Conservation (phyloP, 2,888 invertebrate genomes). For the Caenorhabditis sp. region DNA sequence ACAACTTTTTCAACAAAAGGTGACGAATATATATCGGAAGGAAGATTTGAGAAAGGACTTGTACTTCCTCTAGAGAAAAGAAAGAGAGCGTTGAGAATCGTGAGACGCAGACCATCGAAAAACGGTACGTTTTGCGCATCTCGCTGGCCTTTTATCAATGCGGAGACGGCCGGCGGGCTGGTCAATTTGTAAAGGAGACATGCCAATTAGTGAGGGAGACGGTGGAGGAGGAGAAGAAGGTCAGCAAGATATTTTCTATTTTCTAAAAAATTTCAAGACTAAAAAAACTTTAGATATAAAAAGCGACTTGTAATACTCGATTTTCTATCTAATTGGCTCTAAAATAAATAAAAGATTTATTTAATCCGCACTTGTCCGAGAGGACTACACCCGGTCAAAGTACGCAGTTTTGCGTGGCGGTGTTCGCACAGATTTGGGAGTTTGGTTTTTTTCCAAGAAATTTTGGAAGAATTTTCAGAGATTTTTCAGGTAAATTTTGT, state of each 20-base stretch:
- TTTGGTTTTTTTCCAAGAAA: constrained; percentile 1
- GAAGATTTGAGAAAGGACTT: constrained; percentile 9
- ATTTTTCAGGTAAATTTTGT: not conserved
- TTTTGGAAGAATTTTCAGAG: not conserved
- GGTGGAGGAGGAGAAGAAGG: not conserved
- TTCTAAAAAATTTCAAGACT: not conserved
- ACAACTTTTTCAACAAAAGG: constrained; percentile 53
- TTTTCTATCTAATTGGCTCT: too few species aligned
- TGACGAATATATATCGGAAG: constrained; percentile 54
- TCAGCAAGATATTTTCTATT: not conserved
- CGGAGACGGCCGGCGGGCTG: not conserved
- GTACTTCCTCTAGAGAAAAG: constrained; percentile 38
- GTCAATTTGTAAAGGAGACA: constrained; percentile 41
- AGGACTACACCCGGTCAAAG: constrained; percentile 33
- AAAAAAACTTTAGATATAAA: too few species aligned
- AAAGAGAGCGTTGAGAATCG: constrained; percentile 1
- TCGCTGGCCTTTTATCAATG: constrained; percentile 45
- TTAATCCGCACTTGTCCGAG: constrained; percentile 35
- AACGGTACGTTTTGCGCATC: constrained; percentile 38
- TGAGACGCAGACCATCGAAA: constrained; percentile 37
- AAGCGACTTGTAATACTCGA: too few species aligned
- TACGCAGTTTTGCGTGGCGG: constrained; percentile 20
- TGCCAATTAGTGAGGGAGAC: constrained; percentile 18
- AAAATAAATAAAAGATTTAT: constrained; percentile 26
- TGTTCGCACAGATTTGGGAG: constrained; percentile 19